Conservation (phyloP, 2,113 vertebrate species). For the Xyliphius kryptos region DNA sequence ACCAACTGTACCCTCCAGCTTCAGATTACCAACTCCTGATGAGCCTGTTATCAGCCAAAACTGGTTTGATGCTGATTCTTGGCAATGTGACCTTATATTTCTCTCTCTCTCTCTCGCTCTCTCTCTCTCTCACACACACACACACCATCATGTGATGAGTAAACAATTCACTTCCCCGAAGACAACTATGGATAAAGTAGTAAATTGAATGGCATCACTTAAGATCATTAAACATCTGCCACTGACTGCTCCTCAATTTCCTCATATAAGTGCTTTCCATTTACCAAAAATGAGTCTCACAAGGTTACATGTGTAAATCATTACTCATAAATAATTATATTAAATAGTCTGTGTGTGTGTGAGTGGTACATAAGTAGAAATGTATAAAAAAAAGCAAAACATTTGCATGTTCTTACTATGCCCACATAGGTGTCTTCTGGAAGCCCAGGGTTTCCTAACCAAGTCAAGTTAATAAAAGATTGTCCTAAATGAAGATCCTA, state of each 20-base stretch:
- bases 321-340: no score
- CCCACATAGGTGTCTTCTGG: no score
- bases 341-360: no score
- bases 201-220: background rate
- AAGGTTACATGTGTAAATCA: no score
- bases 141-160: background rate
- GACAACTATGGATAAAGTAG: slow-evolving; percentile 9
- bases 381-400: no score
- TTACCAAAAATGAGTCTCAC: no score
- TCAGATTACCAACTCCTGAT: slow-evolving; percentile 13
- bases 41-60: background rate
- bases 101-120: background rate
- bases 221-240: slow-evolving; percentile 15
- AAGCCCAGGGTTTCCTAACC: no score
- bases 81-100: background rate
- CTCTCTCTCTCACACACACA: background rate
- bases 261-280: no score
- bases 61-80: slow-evolving; percentile 3
- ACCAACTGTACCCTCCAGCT: slow-evolving; percentile 2
- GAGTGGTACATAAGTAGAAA: no score
- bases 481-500: no score
- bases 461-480: no score
- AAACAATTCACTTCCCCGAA: background rate
- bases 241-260: background rate
- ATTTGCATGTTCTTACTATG: no score